phyloP scores from a whole-genome alignment of 2,888 invertebrate species.

The Formica aserva region DNA sequence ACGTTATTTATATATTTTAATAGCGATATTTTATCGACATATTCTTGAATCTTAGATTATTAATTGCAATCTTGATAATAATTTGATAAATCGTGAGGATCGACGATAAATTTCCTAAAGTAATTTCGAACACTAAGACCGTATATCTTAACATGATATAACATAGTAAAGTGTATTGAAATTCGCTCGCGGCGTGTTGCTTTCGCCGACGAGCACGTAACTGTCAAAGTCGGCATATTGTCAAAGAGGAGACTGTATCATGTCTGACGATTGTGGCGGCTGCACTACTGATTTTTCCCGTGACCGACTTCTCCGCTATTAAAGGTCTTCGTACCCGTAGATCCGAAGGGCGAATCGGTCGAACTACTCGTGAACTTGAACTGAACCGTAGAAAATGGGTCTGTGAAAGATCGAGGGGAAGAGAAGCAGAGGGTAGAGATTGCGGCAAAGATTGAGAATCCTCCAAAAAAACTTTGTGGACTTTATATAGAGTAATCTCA shows the following conservation, averaged over 20 bases:
- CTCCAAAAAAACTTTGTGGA: background rate
- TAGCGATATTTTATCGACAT: background rate
- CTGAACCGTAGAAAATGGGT: constrained; percentile 42
- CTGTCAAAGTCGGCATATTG: background rate
- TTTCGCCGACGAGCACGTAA: background rate
- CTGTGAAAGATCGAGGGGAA: constrained; percentile 8
- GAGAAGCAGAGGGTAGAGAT: background rate
- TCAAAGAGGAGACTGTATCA: constrained; percentile 58
- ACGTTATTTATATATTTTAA: background rate
- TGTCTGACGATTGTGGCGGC: constrained; percentile 75
- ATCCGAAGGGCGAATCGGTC: constrained; percentile 41
- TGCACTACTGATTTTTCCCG: constrained; percentile 73
- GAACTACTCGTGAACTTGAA: constrained; percentile 9
- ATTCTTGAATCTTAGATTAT: background rate
- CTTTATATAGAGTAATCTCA: constrained; percentile 37
- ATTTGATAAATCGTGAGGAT: background rate
- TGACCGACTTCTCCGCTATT: constrained; percentile 43
- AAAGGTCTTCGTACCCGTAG: background rate
- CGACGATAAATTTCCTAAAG: background rate
- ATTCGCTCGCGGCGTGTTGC: background rate
- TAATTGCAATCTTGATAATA: background rate
- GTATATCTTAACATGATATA: background rate
- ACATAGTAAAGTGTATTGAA: background rate
- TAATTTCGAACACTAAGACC: constrained; percentile 18
- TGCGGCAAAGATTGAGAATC: constrained; percentile 12